Conservation (phyloP, 2,113 vertebrate genomes). For the Prionailurus viverrinus region DNA sequence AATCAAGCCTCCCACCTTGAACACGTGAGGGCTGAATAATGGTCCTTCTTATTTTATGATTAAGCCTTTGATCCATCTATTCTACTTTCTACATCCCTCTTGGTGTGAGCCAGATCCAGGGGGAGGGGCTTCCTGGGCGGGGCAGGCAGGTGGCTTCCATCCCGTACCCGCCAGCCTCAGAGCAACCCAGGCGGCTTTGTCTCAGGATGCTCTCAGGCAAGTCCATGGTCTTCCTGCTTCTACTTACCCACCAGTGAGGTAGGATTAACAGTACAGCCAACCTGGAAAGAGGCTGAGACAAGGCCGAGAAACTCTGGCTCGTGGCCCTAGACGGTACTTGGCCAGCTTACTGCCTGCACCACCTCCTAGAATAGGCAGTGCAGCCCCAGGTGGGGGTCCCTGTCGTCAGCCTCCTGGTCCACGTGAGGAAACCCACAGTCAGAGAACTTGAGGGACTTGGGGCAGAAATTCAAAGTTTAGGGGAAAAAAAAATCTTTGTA, state of each 20-base stretch:
- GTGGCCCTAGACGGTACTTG: not conserved
- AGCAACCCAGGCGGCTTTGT: not conserved
- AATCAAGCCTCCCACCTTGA: constrained; percentile 25
- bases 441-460: not conserved
- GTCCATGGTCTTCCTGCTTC: not conserved
- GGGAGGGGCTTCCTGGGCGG: not conserved
- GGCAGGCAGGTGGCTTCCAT: not conserved
- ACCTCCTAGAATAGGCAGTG: too few species aligned
- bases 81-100: rapidly evolving
- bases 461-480: not conserved
- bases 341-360: too few species aligned
- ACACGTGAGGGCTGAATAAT: constrained; percentile 13
- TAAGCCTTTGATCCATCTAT: not conserved
- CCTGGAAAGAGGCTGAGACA: not conserved
- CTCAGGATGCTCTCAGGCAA: not conserved
- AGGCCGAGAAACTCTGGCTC: not conserved
- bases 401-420: not conserved
- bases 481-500: too few species aligned
- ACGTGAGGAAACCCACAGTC: not conserved
- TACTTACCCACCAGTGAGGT: not conserved
- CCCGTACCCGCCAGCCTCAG: not conserved
- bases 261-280: not conserved
- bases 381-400: not conserved
- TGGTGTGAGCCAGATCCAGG: not conserved
- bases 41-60: constrained; percentile 21